Evolutionary conservation across 1,140 invertebrate species (phyloP).

Genomic region (Papilio machaon): DNA sequence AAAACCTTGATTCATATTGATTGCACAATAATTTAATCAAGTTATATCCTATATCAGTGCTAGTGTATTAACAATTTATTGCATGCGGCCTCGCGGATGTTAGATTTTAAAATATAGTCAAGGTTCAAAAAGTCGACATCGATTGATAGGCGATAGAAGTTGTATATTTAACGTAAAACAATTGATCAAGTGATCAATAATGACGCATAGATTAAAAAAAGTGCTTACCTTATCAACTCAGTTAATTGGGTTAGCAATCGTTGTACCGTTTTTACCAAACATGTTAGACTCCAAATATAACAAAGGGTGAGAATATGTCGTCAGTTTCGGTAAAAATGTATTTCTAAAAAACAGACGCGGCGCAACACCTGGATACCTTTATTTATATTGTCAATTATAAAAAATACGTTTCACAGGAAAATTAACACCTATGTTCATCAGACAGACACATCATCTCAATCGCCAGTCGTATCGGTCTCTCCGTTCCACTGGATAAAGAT

Average conservation of each 20-base stretch:
- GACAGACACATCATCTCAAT: too few species aligned
- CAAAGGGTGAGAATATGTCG: neutral
- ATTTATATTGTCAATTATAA: neutral
- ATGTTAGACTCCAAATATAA: neutral
- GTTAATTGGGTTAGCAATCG: neutral
- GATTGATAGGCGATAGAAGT: neutral
- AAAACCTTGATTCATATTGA: slow-evolving; percentile 1
- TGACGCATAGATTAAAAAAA: neutral
- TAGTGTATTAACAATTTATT: slow-evolving; percentile 18
- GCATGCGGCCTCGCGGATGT: neutral
- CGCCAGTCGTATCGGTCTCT: too few species aligned
- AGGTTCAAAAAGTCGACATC: neutral
- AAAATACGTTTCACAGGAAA: neutral
- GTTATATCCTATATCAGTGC: neutral
- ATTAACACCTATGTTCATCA: neutral
- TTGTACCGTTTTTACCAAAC: neutral
- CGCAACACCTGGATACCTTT: neutral
- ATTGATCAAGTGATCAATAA: neutral
- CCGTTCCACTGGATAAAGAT: too few species aligned
- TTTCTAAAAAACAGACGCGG: neutral
- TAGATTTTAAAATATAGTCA: neutral
- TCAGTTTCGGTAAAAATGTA: neutral
- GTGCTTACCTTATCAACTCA: neutral
- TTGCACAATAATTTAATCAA: slow-evolving; percentile 4
- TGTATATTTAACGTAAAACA: neutral